These are phyloP conservation scores for Augochlorella aurata DNA, from an alignment of 2,888 invertebrate species.

Conservation along the genomic window DNA sequence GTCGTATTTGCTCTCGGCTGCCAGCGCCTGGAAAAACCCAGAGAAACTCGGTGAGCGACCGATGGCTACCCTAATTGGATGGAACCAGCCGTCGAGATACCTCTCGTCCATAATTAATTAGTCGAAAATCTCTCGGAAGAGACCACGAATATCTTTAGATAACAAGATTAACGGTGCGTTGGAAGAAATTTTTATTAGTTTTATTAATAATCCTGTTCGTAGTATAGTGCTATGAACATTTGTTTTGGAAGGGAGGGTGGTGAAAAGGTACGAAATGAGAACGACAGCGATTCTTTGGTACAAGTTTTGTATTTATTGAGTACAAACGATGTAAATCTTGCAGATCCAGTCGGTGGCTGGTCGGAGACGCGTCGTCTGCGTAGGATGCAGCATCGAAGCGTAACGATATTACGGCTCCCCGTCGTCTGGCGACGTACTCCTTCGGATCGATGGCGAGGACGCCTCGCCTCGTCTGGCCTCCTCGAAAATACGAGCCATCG, in stretches of 20 bases:
- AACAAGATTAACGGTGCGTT: background rate
- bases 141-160: background rate
- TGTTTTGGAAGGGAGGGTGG: no score
- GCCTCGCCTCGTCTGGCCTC: slow-evolving; percentile 51
- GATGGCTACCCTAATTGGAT: background rate
- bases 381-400: slow-evolving; percentile 30
- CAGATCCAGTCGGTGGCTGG: slow-evolving; percentile 5
- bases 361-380: slow-evolving; percentile 5
- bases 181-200: no score
- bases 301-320: no score
- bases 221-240: no score
- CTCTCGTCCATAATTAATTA: background rate
- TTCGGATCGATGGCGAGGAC: slow-evolving; percentile 64
- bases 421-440: slow-evolving; percentile 64
- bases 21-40: slow-evolving; percentile 66
- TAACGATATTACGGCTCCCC: slow-evolving; percentile 64
- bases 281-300: no score
- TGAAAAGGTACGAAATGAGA: no score
- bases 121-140: background rate
- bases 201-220: no score
- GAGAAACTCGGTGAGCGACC: background rate
- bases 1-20: slow-evolving; percentile 80
- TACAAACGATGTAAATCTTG: background rate
- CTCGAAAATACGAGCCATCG: slow-evolving; percentile 62
- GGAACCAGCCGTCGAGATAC: background rate